Evolutionary conservation across 2,888 invertebrate genomes (phyloP).

Genomic region (Heterodera filipjevi): DNA sequence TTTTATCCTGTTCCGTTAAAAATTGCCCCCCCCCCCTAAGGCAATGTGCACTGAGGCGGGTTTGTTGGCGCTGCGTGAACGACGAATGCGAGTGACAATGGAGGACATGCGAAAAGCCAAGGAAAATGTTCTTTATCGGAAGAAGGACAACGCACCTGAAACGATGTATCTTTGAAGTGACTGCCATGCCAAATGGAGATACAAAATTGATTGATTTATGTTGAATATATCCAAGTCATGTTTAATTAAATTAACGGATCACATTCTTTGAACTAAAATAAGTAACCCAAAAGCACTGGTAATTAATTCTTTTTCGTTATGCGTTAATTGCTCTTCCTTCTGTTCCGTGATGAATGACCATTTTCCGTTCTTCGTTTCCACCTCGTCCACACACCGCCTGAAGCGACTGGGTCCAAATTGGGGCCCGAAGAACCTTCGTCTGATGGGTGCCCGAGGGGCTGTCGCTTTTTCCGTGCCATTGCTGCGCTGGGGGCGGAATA

Average conservation of each 20-base stretch:
- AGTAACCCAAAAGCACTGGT: no score
- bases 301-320: no score
- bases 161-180: constrained; percentile 84
- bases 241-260: background rate
- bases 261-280: no score
- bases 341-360: background rate
- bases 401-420: background rate
- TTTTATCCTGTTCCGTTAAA: no score
- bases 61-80: constrained; percentile 91
- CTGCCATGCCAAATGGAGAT: no score
- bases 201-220: background rate
- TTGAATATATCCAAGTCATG: background rate
- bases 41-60: constrained; percentile 99
- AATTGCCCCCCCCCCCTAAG: constrained; percentile 70
- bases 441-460: background rate
- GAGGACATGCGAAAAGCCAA: constrained; percentile 99
- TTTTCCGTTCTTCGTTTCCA: background rate
- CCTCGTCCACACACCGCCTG: background rate
- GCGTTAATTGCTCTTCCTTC: background rate
- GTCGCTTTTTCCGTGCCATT: background rate
- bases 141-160: constrained; percentile 99
- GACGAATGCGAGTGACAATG: constrained; percentile 98
- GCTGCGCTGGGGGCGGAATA: background rate
- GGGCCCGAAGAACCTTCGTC: background rate
- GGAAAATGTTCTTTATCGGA: constrained; percentile 96